These are phyloP conservation scores for Andinoacara biseriatus DNA, from an alignment of 2,113 vertebrate species.

Conservation along the genomic window DNA sequence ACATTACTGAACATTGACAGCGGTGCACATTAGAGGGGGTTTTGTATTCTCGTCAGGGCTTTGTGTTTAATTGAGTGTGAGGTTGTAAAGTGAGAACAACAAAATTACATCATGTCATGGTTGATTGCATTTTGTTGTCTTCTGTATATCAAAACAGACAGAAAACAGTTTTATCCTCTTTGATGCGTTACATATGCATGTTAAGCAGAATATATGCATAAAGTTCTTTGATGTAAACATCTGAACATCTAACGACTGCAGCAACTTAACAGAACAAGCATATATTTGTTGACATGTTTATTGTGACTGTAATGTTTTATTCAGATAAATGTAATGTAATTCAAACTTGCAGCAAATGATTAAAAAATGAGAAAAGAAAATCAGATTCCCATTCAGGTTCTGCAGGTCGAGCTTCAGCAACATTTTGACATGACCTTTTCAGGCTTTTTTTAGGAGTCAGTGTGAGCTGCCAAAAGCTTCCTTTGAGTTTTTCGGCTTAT, in stretches of 20 bases:
- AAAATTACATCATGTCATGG: neutral
- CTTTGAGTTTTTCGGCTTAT: neutral
- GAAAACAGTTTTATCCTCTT: neutral
- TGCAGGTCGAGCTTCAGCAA: neutral
- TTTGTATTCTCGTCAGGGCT: neutral
- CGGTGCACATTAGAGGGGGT: neutral
- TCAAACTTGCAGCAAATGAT: neutral
- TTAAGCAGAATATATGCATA: neutral
- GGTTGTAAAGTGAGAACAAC: neutral
- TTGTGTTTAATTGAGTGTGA: slow-evolving; percentile 4
- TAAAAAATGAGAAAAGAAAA: neutral
- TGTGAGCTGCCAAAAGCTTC: neutral
- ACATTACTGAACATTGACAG: neutral
- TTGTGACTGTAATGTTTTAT: neutral
- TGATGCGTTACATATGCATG: neutral
- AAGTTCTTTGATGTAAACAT: slow-evolving; percentile 12
- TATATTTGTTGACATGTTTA: neutral
- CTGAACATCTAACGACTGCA: neutral
- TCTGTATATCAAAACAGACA: slow-evolving; percentile 6
- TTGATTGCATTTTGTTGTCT: neutral
- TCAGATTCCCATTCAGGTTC: neutral
- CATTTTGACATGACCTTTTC: neutral
- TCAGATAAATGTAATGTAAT: neutral
- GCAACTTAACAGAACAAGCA: neutral
- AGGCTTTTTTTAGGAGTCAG: neutral